Conservation (phyloP, 2,888 invertebrate genomes). For the Sarcophaga caerulescens region DNA sequence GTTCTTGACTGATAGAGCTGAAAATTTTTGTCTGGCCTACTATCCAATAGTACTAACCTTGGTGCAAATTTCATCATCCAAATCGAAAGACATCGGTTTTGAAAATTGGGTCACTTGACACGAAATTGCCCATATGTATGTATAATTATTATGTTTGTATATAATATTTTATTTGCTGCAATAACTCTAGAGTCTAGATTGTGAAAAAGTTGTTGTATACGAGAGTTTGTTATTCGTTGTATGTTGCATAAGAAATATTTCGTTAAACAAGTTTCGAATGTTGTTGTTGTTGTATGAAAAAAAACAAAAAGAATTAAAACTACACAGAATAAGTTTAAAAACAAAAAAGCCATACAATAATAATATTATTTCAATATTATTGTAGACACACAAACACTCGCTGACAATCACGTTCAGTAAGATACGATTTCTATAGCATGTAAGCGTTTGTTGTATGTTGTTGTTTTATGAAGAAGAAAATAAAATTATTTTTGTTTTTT, state of each 20-base stretch:
- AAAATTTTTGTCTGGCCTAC: too few species aligned
- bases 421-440: background rate
- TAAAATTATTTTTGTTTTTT: slow-evolving; percentile 8
- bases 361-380: slow-evolving; percentile 8
- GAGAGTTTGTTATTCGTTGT: background rate
- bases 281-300: background rate
- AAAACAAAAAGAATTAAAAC: too few species aligned
- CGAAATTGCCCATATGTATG: too few species aligned
- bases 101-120: too few species aligned
- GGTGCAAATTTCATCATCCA: too few species aligned
- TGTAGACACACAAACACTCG: background rate
- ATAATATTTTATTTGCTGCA: background rate
- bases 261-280: slow-evolving; percentile 41
- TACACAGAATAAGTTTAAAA: too few species aligned
- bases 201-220: background rate
- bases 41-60: too few species aligned
- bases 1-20: too few species aligned
- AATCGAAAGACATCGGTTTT: too few species aligned
- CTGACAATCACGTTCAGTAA: background rate
- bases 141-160: too few species aligned
- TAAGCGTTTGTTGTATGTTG: background rate
- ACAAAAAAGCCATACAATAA: slow-evolving; percentile 16
- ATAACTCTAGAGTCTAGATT: background rate
- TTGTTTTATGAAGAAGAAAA: slow-evolving; percentile 28
- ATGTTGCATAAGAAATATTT: slow-evolving; percentile 32